Evolutionary conservation across 1,140 invertebrate species (phyloP).

Genomic region (Spodoptera litura): DNA sequence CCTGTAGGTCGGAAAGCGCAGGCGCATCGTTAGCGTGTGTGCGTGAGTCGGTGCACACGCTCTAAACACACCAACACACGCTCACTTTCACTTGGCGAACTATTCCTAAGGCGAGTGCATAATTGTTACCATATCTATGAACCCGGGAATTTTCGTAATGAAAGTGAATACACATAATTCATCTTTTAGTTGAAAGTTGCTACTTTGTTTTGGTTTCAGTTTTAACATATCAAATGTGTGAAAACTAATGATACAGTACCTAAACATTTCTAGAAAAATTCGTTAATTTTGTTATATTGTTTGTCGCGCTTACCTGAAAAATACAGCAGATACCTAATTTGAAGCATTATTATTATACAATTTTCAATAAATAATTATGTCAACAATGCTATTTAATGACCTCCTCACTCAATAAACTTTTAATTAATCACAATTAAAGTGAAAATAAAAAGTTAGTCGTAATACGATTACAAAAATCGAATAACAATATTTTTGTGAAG

Average conservation of each 20-base stretch:
- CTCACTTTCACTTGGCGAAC: slow-evolving; percentile 82
- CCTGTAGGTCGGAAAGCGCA: slow-evolving; percentile 61
- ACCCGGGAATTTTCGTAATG: background rate
- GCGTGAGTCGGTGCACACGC: slow-evolving; percentile 52
- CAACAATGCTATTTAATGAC: background rate
- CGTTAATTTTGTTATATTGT: no score
- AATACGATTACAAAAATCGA: background rate
- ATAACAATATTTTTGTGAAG: slow-evolving; percentile 12
- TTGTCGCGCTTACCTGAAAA: no score
- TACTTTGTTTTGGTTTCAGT: no score
- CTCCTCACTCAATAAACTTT: background rate
- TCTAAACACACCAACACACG: slow-evolving; percentile 66
- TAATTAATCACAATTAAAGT: background rate
- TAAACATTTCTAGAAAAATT: no score
- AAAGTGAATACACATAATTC: no score
- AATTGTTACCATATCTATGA: background rate
- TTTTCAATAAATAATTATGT: no score
- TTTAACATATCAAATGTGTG: no score
- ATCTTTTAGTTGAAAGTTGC: no score
- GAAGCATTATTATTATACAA: no score
- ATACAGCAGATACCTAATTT: no score
- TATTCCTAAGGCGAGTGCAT: slow-evolving; percentile 71
- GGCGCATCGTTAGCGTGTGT: slow-evolving; percentile 55
- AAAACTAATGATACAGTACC: no score
- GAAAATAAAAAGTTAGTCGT: background rate